phyloP scores from a whole-genome alignment of 2,797 vertebrate species.

The Staurois parvus region DNA sequence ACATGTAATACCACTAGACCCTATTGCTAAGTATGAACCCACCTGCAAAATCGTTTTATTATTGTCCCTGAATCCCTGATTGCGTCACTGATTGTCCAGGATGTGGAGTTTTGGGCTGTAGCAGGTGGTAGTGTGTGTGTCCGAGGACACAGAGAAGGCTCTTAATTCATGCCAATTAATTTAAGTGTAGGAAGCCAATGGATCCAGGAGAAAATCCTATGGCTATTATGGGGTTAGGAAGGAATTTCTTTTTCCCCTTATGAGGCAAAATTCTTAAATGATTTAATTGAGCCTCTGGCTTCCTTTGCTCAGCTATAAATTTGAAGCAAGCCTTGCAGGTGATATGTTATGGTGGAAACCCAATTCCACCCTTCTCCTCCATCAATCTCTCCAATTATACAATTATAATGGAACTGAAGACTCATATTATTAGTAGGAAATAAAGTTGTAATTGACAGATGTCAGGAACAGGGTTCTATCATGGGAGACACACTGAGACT shows the following conservation, averaged over 20 bases:
- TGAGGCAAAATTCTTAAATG: slow-evolving; percentile 24
- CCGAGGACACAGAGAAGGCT: slow-evolving; percentile 6
- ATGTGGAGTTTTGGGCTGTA: neutral
- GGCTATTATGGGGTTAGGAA: slow-evolving; percentile 42
- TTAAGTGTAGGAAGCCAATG: slow-evolving; percentile 54
- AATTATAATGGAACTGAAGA: slow-evolving; percentile 32
- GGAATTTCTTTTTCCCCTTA: slow-evolving; percentile 42
- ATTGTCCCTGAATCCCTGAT: neutral
- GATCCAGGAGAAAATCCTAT: slow-evolving; percentile 39
- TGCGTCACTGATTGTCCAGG: slow-evolving; percentile 30
- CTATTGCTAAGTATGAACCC: neutral
- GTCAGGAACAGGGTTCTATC: slow-evolving; percentile 23
- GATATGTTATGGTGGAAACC: slow-evolving; percentile 27
- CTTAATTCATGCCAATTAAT: slow-evolving; percentile 45
- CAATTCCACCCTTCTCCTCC: slow-evolving; percentile 17
- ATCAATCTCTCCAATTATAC: slow-evolving; percentile 28
- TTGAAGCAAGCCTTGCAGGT: slow-evolving; percentile 25
- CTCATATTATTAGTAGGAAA: slow-evolving; percentile 37
- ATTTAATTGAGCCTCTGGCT: slow-evolving; percentile 48
- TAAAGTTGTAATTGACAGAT: slow-evolving; percentile 34
- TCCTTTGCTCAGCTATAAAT: slow-evolving; percentile 22
- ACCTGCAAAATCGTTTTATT: neutral
- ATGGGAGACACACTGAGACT: neutral
- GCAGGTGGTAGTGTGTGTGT: slow-evolving; percentile 35
- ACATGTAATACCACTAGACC: neutral